Evolutionary conservation across 1,140 invertebrate species (phyloP), one percentile per base, ranked within the genome.

Genomic region (Drosophila quadrilineata): DNA sequence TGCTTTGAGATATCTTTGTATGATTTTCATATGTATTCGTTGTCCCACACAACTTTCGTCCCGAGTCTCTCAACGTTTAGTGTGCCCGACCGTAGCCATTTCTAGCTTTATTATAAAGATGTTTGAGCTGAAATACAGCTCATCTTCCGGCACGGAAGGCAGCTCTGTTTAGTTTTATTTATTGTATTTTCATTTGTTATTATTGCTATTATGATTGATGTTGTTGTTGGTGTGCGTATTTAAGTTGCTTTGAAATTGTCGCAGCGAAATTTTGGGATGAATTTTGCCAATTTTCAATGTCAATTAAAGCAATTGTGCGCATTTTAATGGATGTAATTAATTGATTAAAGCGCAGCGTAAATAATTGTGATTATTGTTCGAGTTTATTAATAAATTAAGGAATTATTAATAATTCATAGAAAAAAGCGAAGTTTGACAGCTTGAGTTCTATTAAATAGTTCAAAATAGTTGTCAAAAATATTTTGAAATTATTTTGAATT

Each of bases 251-350:
- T 35, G 4, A 57, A 76, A 63, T 76, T 84, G 77, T 70, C 76
- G 41, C 71, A 66, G 71, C 71, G 71, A 82, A 82, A 75, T 72
- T 75, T 31, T 59, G 53, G 57, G n/a, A n/a, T n/a, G n/a, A n/a
- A n/a, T n/a, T n/a, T 82, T 74, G 70, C 48, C 70, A 52, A 73
- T 64, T 85, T 84, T 75, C 79, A 85, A 85, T 85, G 79, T 75
- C 79, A 85, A 43, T 72, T 35, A 71, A 60, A 70, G 45, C 62
- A 65, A 59, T 57, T 35, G 38, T 71, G 52, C 71, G 79, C 70
- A 84, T 84, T 75, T 84, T 85, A 70, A 85, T 67, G 16, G 31
- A 40, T 26, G 43, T 28, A 54, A 33, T 67, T 52, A 60, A 62
- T 46, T 56, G 24, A 2, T 46, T 19, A 12, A 31, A 36, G 19